Percentiles rank a stretch among this genome's conserved stretches.
Evolutionary conservation across 2,888 invertebrate species (phyloP).

Genomic region (Bombylius discolor): DNA sequence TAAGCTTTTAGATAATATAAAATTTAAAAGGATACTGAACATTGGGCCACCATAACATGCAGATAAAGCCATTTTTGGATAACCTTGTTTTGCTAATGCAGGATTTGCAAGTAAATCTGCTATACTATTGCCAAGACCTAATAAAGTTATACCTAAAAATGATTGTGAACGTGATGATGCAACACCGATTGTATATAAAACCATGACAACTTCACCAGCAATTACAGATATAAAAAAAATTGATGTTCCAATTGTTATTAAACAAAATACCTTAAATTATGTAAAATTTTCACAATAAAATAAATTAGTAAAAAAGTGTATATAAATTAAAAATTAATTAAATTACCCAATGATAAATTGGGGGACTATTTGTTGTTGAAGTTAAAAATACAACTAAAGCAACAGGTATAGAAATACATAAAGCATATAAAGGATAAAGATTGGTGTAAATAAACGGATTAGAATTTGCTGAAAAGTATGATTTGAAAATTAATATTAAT

Average conservation of each 20-base stretch:
- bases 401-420: background rate
- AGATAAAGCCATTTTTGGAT: constrained; percentile 50
- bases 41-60: constrained; percentile 57
- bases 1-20: background rate
- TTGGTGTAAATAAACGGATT: background rate
- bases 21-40: constrained; percentile 40
- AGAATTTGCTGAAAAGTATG: background rate
- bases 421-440: background rate
- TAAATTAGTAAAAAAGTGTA: background rate
- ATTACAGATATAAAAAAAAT: background rate
- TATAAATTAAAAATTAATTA: background rate
- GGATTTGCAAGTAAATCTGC: constrained; percentile 41
- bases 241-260: background rate
- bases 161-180: constrained; percentile 44
- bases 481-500: background rate
- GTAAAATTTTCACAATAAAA: background rate
- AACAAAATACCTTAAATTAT: background rate
- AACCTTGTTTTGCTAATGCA: constrained; percentile 47
- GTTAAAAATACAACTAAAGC: background rate
- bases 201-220: background rate
- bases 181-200: constrained; percentile 39
- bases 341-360: background rate
- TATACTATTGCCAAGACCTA: constrained; percentile 53
- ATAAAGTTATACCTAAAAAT: constrained; percentile 48
- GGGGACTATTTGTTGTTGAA: background rate